A percentile compares a stretch with the other conserved stretches of the same genome.
phyloP scores from a whole-genome alignment of 2,113 vertebrate genomes.

The Naja naja region DNA sequence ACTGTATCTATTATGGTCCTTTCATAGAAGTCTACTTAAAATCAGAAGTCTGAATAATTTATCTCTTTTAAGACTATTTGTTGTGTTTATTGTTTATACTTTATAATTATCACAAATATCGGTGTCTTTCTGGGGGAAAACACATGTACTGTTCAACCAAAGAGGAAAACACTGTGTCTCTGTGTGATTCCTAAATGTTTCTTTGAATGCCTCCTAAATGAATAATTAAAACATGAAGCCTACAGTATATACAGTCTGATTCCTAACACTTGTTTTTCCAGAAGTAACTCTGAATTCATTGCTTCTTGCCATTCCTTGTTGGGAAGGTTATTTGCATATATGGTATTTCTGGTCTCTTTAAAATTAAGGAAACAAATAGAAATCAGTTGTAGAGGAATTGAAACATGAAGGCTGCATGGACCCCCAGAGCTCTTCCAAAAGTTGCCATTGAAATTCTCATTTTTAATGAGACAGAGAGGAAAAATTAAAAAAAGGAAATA shows the following conservation, averaged over 20 bases:
- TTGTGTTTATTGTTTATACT: background rate
- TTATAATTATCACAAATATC: background rate
- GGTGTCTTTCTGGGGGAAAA: background rate
- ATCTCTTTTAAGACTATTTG: background rate
- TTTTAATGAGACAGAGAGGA: background rate
- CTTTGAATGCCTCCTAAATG: background rate
- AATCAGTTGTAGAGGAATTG: background rate
- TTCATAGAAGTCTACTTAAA: background rate
- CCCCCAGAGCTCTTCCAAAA: background rate
- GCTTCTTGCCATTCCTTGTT: background rate
- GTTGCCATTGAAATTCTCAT: background rate
- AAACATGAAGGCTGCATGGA: background rate
- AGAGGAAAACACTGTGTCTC: background rate
- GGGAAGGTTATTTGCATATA: background rate
- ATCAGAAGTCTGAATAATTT: background rate
- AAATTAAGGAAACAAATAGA: accelerated
- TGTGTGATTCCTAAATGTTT: background rate
- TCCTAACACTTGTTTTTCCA: background rate
- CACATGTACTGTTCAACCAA: background rate
- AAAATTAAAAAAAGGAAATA: background rate
- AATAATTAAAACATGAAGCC: background rate
- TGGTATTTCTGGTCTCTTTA: background rate
- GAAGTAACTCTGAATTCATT: background rate
- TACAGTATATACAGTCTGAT: background rate
- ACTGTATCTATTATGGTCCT: background rate